phyloP scores from a whole-genome alignment of 2,113 vertebrate species.

The Lycaon pictus region DNA sequence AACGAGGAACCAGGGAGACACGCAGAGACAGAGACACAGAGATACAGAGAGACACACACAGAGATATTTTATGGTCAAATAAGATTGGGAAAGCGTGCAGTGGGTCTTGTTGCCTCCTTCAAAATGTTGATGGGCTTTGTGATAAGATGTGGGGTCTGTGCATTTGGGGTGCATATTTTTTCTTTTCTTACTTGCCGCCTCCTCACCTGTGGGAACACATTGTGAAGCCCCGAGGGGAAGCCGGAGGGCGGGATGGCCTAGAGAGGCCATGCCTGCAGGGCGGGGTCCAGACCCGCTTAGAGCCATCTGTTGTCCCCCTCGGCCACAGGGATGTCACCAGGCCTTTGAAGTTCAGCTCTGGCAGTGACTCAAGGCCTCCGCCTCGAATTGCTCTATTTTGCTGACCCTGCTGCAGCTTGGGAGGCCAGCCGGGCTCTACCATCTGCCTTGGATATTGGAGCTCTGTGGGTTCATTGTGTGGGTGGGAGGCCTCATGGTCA shows the following conservation, averaged over 20 bases:
- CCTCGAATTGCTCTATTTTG: not conserved
- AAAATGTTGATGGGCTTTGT: not conserved
- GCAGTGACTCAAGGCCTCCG: not conserved
- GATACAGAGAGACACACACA: not conserved
- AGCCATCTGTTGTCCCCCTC: not conserved
- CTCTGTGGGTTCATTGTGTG: not conserved
- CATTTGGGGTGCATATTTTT: not conserved
- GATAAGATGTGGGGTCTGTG: accelerated
- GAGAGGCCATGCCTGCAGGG: not conserved
- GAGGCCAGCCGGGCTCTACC: not conserved
- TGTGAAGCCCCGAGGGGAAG: not conserved
- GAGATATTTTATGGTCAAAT: too few species aligned
- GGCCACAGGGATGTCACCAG: not conserved
- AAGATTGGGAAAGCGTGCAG: not conserved
- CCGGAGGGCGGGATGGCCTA: not conserved
- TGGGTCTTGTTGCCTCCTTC: not conserved
- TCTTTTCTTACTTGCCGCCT: too few species aligned
- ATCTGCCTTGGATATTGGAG: too few species aligned
- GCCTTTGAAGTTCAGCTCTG: not conserved
- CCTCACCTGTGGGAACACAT: too few species aligned
- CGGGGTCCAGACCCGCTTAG: not conserved
- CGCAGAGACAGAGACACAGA: not conserved
- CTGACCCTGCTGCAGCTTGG: too few species aligned
- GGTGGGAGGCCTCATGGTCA: not conserved
- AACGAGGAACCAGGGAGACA: not conserved